Percentiles rank a stretch among this genome's conserved stretches.
Conservation (phyloP, 2,888 invertebrate species). For the Thymelicus sylvestris region DNA sequence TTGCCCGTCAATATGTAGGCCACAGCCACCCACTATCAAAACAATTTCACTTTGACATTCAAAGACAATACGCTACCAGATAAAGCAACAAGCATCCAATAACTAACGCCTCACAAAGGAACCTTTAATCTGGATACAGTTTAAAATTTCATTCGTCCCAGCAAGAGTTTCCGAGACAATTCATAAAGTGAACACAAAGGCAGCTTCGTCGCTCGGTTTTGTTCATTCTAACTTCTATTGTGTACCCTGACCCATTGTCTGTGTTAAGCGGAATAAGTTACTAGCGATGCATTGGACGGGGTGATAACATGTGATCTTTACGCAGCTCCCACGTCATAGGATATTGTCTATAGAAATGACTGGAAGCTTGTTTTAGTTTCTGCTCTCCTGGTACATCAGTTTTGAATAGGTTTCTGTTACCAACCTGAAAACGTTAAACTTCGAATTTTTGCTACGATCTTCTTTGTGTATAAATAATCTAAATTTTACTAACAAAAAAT, state of each 20-base stretch:
- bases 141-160: constrained; percentile 44
- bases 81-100: constrained; percentile 40
- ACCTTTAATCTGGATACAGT: constrained; percentile 45
- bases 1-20: background rate
- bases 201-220: constrained; percentile 44
- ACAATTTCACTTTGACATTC: constrained; percentile 10
- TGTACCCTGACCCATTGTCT: constrained; percentile 48
- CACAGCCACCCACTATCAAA: constrained; percentile 1
- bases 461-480: no score
- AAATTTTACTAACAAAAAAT: no score
- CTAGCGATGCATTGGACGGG: constrained; percentile 45
- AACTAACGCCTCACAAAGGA: constrained; percentile 39
- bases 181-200: constrained; percentile 50
- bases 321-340: background rate
- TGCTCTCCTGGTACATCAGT: constrained; percentile 6
- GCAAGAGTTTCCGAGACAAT: constrained; percentile 47
- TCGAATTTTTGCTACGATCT: no score
- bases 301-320: constrained; percentile 32
- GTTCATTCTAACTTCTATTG: constrained; percentile 50
- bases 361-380: constrained; percentile 8
- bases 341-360: background rate
- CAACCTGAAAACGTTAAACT: background rate
- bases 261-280: constrained; percentile 51
- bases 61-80: constrained; percentile 23
- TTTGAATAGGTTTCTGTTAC: background rate